Evolutionary conservation across 1,140 invertebrate genomes (phyloP), one percentile per base, ranked within the genome.

Genomic region (Caenorhabditis brenneri): DNA sequence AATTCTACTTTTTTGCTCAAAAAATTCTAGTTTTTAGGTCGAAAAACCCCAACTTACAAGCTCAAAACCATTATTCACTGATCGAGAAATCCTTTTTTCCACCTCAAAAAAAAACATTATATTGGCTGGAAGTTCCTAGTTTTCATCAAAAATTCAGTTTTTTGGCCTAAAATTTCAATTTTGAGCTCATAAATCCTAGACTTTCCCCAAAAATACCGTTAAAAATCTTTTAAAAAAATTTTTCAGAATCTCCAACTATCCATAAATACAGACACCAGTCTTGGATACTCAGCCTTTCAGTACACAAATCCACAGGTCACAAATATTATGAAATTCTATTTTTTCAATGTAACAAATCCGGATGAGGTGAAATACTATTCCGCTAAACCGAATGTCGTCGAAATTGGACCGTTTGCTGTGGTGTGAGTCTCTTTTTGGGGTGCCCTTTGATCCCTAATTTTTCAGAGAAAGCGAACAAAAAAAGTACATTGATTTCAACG

Each of bases 311-410:
- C 82, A 22, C 65, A 58, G 16, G 39, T 83, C 2, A 51, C 7
- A 10, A 83, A 83, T 24, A 31, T 83, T 16, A 83, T 83, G 82
- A 83, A 46, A 24, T 86, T 86, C 78, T 85, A 86, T 51, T 80
- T 86, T 29, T 86, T 86, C 84, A 85, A 86, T 55, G 10, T 84
- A 27, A 86, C 83, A n/a, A 86, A 86, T 58, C 82, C 83, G 46
- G 85, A 86, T 31, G 85, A 86, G 29, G 65, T 85, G 46, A 69
- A 58, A 29, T 86, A 80, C 31, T 48, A 85, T 29, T 86, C 86
- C 5, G 79, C 79, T 29, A 51, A 39, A n/a, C 74, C 82, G 22
- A 53, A 22, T 12, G 19, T 86, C 7, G 53, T 69, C 4, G 85
- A 86, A 58, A 53, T 85, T 39, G 81, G 84, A 19, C 81, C 81